phyloP scores from a whole-genome alignment of 2,797 vertebrate species.

The Tadarida brasiliensis region DNA sequence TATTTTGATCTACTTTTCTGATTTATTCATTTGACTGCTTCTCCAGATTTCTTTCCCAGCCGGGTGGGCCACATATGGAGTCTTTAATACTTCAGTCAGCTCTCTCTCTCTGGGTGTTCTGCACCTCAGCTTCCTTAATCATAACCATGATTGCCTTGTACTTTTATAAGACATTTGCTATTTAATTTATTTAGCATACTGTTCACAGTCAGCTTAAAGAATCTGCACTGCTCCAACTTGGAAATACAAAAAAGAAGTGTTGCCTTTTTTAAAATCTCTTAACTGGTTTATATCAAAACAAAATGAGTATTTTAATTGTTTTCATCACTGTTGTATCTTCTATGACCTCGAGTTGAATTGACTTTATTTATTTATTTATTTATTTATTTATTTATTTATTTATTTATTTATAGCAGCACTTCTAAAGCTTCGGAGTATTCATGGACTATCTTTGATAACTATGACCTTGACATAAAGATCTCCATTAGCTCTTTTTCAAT shows the following conservation, averaged over 20 bases:
- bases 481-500: conserved; percentile 48
- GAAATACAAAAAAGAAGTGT: conserved; percentile 38
- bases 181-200: conserved; percentile 67
- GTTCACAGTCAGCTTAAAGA: conserved; percentile 46
- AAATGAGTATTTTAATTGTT: conserved; percentile 73
- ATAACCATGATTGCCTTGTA: conserved; percentile 49
- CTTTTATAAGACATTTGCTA: conserved; percentile 67
- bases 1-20: conserved; percentile 57
- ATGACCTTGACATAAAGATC: conserved; percentile 49
- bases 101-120: conserved; percentile 59
- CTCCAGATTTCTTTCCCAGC: conserved; percentile 36
- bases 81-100: conserved; percentile 46
- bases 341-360: conserved; percentile 38
- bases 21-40: conserved; percentile 55
- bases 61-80: conserved; percentile 72
- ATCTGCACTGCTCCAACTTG: conserved; percentile 7
- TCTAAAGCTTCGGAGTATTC: conserved; percentile 43
- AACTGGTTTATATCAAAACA: conserved; percentile 48
- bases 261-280: not conserved
- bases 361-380: conserved; percentile 31
- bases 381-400: conserved; percentile 22
- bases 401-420: conserved; percentile 45
- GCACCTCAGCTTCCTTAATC: conserved; percentile 42
- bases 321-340: conserved; percentile 58
- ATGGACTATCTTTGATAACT: conserved; percentile 38